phyloP scores from a whole-genome alignment of 2,797 vertebrate genomes.

The Myotis findleyi region DNA sequence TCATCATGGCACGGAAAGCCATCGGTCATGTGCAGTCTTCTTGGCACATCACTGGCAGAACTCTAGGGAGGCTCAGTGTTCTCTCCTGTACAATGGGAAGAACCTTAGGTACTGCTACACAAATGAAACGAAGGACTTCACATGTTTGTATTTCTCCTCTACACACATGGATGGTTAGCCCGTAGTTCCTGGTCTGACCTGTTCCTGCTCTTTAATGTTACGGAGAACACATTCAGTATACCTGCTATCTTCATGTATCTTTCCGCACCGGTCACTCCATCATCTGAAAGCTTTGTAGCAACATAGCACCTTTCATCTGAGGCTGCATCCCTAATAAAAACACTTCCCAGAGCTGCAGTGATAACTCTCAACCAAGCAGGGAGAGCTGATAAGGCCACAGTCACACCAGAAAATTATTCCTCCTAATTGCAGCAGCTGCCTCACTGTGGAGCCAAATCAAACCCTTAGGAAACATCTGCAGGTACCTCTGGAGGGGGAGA shows the following conservation, averaged over 20 bases:
- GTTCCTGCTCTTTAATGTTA: not conserved
- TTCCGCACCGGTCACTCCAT: slow-evolving; percentile 14
- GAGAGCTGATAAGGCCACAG: slow-evolving; percentile 9
- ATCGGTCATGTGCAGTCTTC: not conserved
- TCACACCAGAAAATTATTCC: not conserved
- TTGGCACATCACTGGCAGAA: no score
- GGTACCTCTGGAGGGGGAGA: not conserved
- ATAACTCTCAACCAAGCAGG: not conserved
- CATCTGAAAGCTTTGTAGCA: slow-evolving; percentile 40
- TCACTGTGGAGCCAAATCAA: not conserved
- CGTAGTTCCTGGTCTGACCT: not conserved
- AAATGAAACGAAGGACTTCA: rapidly evolving
- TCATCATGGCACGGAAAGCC: rapidly evolving
- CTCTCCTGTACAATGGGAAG: not conserved
- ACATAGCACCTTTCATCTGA: not conserved
- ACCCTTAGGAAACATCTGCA: not conserved
- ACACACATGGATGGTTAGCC: rapidly evolving
- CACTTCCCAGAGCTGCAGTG: not conserved
- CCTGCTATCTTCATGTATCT: slow-evolving; percentile 37
- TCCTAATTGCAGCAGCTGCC: not conserved
- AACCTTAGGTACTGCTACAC: rapidly evolving
- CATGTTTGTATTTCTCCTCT: rapidly evolving
- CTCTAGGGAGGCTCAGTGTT: not conserved
- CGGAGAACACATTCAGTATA: slow-evolving; percentile 39
- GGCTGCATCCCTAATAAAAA: not conserved